Evolutionary conservation across 2,113 vertebrate species (phyloP), one percentile per base, ranked within the genome.

Genomic region (Aix galericulata): DNA sequence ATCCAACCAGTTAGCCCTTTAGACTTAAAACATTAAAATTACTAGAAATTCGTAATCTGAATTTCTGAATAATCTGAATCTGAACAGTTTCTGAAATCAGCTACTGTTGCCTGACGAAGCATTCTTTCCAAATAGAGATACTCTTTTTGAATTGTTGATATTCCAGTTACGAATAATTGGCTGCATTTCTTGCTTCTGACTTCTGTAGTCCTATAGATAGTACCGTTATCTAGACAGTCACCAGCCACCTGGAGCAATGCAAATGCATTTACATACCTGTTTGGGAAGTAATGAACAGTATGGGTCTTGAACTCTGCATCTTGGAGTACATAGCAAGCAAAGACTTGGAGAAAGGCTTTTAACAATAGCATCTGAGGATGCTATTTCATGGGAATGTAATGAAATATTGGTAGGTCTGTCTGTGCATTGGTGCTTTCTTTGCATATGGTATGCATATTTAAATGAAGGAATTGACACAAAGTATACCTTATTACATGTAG

Each of bases 361-460:
- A 62, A 44, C 23, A 59, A 67, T 48, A 46, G 46, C 18, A 27
- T 32, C 23, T 79, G 17, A 79, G 40, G 84, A 58, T 0, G 1
- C 8, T 34, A 2, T 79, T 46, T 53, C 0, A 0, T 67, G 26
- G 20, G 25, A 73, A 4, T 27, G 8, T 44, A 55, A 5, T 72
- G 67, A 86, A 32, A 17, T 23, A 29, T 21, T 59, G 29, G 4
- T 34, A 58, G 58, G 5, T 68, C 82, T 86, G 53, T 29, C 29
- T 64, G 42, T 27, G 82, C 26, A 40, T 27, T 80, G 21, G 8
- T 48, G 3, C 63, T 88, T 79, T 36, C n/a, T 83, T 94, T 77
- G 59, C 40, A 38, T 11, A 2, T 42, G 22, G 4, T 64, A 23
- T 9, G 3, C 40, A 17, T 77, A 13, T 73, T 25, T 36, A 52